Conservation (phyloP, 2,888 invertebrate species). For the Thymelicus sylvestris region DNA sequence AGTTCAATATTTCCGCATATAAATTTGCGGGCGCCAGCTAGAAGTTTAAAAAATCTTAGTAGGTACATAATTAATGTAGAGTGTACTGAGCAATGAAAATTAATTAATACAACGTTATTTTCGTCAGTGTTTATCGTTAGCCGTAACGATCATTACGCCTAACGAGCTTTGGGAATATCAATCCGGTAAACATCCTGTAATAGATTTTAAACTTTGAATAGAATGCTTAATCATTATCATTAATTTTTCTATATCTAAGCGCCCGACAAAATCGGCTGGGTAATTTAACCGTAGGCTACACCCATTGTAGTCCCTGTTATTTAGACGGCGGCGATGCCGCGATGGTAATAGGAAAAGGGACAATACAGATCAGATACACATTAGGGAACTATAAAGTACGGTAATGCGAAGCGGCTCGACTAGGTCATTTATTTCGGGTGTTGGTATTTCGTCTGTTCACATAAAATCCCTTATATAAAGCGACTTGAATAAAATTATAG, state of each 20-base stretch:
- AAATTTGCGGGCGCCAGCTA: too few species aligned
- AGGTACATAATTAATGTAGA: background rate
- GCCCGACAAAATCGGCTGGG: background rate
- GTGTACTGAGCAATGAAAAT: background rate
- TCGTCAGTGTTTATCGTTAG: conserved; percentile 2
- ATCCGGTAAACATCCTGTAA: conserved; percentile 9
- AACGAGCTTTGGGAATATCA: conserved; percentile 14
- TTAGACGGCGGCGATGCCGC: background rate
- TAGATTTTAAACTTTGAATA: background rate
- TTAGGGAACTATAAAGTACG: background rate
- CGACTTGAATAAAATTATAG: too few species aligned
- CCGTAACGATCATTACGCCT: conserved; percentile 8
- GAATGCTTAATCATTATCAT: conserved; percentile 2
- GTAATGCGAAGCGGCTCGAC: background rate
- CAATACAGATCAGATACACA: background rate
- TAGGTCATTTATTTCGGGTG: background rate
- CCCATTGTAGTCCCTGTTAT: conserved; percentile 3
- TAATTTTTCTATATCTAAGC: background rate
- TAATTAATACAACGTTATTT: background rate
- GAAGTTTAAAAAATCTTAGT: too few species aligned
- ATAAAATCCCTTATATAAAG: background rate
- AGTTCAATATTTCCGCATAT: too few species aligned
- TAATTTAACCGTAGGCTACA: background rate
- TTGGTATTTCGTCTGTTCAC: background rate
- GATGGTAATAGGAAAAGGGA: background rate